A percentile compares a stretch with the other conserved stretches of the same genome.
phyloP scores from a whole-genome alignment of 2,113 vertebrate species.

The Sterrhoptilus dennistouni region DNA sequence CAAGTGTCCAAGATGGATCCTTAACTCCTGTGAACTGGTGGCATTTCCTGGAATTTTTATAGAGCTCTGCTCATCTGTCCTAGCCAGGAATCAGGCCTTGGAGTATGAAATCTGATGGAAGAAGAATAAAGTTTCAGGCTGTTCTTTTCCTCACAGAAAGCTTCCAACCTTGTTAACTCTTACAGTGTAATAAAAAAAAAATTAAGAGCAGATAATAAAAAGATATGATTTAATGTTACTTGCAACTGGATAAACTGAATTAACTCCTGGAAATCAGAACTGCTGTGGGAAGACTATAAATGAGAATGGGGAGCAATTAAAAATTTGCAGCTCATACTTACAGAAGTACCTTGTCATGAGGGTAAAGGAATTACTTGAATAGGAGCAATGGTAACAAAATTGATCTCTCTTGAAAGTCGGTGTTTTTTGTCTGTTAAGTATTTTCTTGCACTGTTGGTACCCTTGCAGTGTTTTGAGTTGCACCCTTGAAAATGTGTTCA shows the following conservation, averaged over 20 bases:
- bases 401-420: neutral
- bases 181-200: neutral
- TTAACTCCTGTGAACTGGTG: neutral
- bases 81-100: neutral
- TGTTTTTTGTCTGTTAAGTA: fast-evolving
- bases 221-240: neutral
- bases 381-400: neutral
- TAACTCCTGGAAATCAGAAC: neutral
- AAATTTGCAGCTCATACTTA: neutral
- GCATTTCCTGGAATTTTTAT: neutral
- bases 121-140: neutral
- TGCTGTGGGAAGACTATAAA: neutral
- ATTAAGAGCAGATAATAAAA: neutral
- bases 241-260: neutral
- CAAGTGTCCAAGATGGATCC: fast-evolving
- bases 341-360: neutral
- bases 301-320: neutral
- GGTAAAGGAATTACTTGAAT: neutral
- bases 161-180: neutral
- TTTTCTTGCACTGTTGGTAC: neutral
- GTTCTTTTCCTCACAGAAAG: neutral
- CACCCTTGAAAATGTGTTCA: neutral
- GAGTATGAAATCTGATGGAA: neutral
- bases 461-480: neutral
- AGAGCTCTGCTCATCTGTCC: neutral